These are phyloP conservation scores for Thumatha senex DNA, from an alignment of 2,888 invertebrate species.

Conservation along the genomic window DNA sequence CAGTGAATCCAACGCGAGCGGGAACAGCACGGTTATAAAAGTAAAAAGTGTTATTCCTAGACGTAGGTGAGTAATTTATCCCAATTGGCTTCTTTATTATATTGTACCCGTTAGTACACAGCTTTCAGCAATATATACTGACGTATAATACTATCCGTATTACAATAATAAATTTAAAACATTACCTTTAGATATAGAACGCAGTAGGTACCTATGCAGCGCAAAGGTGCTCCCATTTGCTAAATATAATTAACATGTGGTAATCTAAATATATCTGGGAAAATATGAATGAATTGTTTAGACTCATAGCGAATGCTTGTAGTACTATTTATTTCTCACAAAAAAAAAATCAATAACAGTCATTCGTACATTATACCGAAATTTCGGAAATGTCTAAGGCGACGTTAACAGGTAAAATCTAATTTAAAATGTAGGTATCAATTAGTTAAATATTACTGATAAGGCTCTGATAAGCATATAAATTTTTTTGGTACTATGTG, in stretches of 20 bases:
- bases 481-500: not conserved
- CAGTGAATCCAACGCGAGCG: constrained; percentile 39
- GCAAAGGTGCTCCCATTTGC: constrained; percentile 55
- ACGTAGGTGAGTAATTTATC: constrained; percentile 58
- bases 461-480: constrained; percentile 20
- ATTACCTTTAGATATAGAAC: constrained; percentile 6
- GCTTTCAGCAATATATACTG: not conserved
- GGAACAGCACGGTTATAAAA: constrained; percentile 64
- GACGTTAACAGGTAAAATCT: constrained; percentile 25
- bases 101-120: not conserved
- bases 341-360: no score
- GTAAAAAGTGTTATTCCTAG: constrained; percentile 79
- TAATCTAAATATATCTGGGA: constrained; percentile 50
- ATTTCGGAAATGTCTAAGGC: constrained; percentile 7
- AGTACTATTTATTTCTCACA: constrained; percentile 28
- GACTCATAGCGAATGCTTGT: constrained; percentile 8
- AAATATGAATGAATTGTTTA: constrained; percentile 28
- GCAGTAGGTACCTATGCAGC: no score
- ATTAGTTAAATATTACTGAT: constrained; percentile 10
- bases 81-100: not conserved
- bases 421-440: not conserved
- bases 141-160: not conserved
- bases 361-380: no score
- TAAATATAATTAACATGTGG: constrained; percentile 57
- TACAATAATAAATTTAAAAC: not conserved